Base-by-base conservation (phyloP, 2,888 invertebrate species). In the Pristionchus fissidentatus region DNA sequence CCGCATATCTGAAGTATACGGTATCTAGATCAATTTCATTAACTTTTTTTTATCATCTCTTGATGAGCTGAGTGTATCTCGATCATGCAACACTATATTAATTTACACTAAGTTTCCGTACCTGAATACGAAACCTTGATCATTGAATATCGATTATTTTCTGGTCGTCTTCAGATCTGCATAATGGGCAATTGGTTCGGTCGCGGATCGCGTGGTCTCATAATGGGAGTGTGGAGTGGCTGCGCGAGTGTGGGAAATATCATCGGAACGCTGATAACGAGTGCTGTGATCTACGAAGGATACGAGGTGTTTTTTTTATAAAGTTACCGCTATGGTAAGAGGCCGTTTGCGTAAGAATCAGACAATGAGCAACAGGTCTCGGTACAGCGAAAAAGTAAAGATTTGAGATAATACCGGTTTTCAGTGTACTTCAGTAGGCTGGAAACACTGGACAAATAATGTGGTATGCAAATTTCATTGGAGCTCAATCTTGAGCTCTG, bases 161-260 rank as follows among this genome's bases (percentile, higher is more conserved):
- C n/a, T 60, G 26, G 3, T 78, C 32, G 2, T 57, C 19, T 84
- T 19, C 29, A 87, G 87, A 84, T 93, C 4, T 93, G 93, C 70
- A 90, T 93, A 32, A 93, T 93, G 93, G 93, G 93, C 4, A 93
- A 93, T 89, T 93, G 93, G 93, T 93, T 93, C 88, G 93, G 88
- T 57, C 86, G 83, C 88, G 92, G 87, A 86, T 93, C 93, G 83
- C 93, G 93, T 38, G 93, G 93, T 55, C 89, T 93, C 26, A 91
- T 93, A 3, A 91, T 93, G 84, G 93, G 93, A 22, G 79, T 93
- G 8, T 93, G 93, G 93, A 93, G 93, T 86, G 92, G 93, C 4
- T 93, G 93, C 89, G 93, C 93, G 0, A 52, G 38, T 43, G 75
- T 60, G 13, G 83, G 93, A 49, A 93, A 93, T 86, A 93, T 93